Base-by-base conservation (phyloP, 2,888 invertebrate genomes). In the Lucinisca nassula region DNA sequence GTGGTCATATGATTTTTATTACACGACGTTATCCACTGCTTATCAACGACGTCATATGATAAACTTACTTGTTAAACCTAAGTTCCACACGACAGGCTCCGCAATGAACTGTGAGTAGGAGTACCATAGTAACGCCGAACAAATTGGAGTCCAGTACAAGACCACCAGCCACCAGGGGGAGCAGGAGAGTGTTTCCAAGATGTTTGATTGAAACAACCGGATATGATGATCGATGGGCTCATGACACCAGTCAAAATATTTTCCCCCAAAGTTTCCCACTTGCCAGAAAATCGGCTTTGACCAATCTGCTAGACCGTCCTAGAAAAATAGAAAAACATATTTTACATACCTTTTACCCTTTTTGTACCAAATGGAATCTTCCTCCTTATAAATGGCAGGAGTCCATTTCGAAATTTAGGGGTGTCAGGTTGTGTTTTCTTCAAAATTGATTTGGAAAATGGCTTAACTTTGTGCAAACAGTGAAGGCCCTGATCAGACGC, bases 161-260 rank as follows among this genome's bases (percentile, higher is more conserved):
- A 95, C 95, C n/a, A 95, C 93, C 74, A 94, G 79, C 92, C 93
- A 95, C 95, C 95, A 95, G 12, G 92, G 89, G 35, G 94, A 93
- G 79, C 90, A 93, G 21, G 94, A 93, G 61, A 95, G 92, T 77
- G 82, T 92, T 87, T 95, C 95, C 79, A 93, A 93, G 91, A 91
- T 92, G 88, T 92, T 95, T 1, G 88, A 95, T 74, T 90, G 90
- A 91, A 97, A 96, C 12, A 97, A 92, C 40, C 96, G 94, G 55
- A 96, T 88, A 14, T 95, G 94, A 38, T 95, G 95, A 86, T 96
- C 96, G 35, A 96, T 95, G 2, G 96, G 96, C 77, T 95, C 94
- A 91, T 96, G 96, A 38, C 96, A 96, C 97, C 97, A 97, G 21
- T 95, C 95, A 94, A 95, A 95, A 89, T 97, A 97, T 77, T 95